Base-by-base conservation (phyloP, 2,797 vertebrate genomes). In the Megaceryle alcyon region DNA sequence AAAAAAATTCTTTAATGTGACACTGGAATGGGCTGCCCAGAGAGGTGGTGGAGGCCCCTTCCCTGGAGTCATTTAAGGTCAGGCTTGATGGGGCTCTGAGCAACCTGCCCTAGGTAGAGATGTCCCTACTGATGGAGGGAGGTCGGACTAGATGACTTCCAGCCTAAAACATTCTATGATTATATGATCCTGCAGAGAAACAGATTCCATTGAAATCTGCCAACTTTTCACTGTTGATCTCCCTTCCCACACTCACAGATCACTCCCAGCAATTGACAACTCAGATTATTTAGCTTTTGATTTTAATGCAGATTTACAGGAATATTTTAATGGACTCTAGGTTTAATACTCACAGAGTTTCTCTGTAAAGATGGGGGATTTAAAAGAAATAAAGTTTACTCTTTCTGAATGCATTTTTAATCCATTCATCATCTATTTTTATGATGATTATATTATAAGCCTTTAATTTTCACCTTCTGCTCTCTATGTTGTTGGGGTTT, bases 241-340 rank as follows among this genome's bases (percentile, higher is more conserved):
- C 46, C 68, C 61, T 63, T 51, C 43, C 53, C 0, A 5, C 48
- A 39, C 18, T 18, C 43, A 29, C 54, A 26, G 59, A 48, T 56
- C n/a, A 23, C 66, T 65, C 39, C 41, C 56, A 73, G 71, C 37
- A 71, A 43, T 3, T 26, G 51, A 43, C 65, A 49, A 21, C 33
- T 54, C 12, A 10, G 17, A 69, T 35, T 83, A 72, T 39, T 83
- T 69, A 96, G 92, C 82, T 87, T 85, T 72, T 23, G 81, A 85
- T 94, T 84, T 86, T 69, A 70, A 57, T 35, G 53, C 26, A 68
- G 80, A 81, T 75, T 68, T 88, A 35, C 56, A 65, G 72, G 66
- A 83, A 39, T 95, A 87, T 71, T 89, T 96, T 92, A 85, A 95
- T 63, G 72, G 60, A 82, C 66, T 83, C 86, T 22, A 12, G 39